Conservation (phyloP, 2,113 vertebrate species). For the Gopherus flavomarginatus region DNA sequence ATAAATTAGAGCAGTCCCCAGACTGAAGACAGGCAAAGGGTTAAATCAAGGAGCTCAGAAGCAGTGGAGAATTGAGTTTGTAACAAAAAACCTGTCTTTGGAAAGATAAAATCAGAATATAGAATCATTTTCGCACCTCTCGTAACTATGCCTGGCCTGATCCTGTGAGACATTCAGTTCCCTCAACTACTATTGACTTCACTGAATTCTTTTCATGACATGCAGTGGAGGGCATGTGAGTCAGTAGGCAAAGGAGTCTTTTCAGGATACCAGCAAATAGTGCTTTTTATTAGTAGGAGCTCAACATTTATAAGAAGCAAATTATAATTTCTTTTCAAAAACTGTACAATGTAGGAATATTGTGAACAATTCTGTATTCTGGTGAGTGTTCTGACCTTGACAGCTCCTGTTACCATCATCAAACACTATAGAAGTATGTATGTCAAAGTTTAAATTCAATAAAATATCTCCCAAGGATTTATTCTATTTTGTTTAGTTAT, state of each 20-base stretch:
- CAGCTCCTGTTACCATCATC: background rate
- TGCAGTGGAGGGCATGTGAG: background rate
- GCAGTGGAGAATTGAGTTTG: background rate
- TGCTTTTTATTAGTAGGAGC: background rate
- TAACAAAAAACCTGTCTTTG: background rate
- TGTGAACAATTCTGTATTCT: background rate
- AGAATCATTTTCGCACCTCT: background rate
- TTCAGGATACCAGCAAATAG: background rate
- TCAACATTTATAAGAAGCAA: background rate
- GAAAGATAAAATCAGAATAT: background rate
- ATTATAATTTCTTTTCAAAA: background rate
- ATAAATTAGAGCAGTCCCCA: background rate
- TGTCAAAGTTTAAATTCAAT: background rate
- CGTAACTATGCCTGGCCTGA: background rate
- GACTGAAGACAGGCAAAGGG: background rate
- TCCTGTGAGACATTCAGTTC: background rate
- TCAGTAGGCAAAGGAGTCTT: background rate
- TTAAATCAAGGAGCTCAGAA: background rate
- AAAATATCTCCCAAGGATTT: background rate
- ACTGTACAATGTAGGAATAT: background rate
- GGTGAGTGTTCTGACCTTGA: background rate
- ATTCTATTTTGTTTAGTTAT: background rate
- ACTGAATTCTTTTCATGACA: background rate
- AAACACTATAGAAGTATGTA: fast-evolving
- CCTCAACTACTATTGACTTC: background rate